These are phyloP conservation scores for Nannoperca obscura DNA, from an alignment of 2,797 vertebrate species.

Conservation along the genomic window DNA sequence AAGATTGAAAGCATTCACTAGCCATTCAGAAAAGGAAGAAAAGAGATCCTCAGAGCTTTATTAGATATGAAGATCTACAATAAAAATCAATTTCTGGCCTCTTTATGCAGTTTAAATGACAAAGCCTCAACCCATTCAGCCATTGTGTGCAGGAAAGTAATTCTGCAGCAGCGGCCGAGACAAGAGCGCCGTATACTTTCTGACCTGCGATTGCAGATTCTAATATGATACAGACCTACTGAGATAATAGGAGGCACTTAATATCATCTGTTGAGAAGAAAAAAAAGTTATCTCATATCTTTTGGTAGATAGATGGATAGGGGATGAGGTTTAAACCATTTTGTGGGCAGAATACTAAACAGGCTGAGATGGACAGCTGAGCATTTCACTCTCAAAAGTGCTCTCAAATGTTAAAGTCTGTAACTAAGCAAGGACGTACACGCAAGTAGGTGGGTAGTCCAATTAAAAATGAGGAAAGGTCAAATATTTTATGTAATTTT, in stretches of 20 bases:
- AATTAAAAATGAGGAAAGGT: not conserved
- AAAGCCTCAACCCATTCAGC: constrained; percentile 98
- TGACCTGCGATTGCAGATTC: constrained; percentile 99
- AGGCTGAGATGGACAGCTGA: constrained; percentile 80
- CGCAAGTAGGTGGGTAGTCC: not conserved
- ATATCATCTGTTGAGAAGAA: constrained; percentile 92
- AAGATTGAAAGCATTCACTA: constrained; percentile 99
- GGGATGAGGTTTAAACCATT: constrained; percentile 93
- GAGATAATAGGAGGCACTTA: constrained; percentile 99
- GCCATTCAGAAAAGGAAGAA: constrained; percentile 99
- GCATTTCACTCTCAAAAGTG: constrained; percentile 43
- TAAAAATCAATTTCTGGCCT: constrained; percentile 99
- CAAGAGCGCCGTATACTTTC: constrained; percentile 93
- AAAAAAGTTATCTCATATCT: constrained; percentile 99
- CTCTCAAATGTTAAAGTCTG: constrained; percentile 43
- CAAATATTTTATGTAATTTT: not conserved
- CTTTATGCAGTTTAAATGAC: constrained; percentile 99
- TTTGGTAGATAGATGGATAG: constrained; percentile 84
- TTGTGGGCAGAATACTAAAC: constrained; percentile 95
- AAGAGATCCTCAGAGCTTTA: constrained; percentile 99
- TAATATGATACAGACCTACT: constrained; percentile 99
- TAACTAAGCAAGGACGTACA: constrained; percentile 7
- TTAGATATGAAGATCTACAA: constrained; percentile 99
- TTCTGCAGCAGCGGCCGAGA: constrained; percentile 95
- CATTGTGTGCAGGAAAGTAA: constrained; percentile 99